phyloP scores from a whole-genome alignment of 2,797 vertebrate species.

The Heterohyrax brucei region DNA sequence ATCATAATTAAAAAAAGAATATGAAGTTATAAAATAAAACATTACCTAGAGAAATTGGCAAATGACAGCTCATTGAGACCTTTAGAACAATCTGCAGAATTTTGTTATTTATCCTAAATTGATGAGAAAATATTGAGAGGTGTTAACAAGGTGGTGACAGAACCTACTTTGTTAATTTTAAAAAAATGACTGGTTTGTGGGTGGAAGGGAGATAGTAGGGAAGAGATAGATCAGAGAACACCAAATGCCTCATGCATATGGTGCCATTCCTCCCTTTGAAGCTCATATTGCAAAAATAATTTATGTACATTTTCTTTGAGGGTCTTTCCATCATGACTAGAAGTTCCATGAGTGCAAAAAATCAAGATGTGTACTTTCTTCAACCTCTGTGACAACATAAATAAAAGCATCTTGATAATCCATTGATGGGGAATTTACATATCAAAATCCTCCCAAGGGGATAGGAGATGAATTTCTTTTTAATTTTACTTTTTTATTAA shows the following conservation, averaged over 20 bases:
- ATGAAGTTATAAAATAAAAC: slow-evolving; percentile 16
- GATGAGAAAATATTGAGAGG: neutral
- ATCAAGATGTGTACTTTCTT: neutral
- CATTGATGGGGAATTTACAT: neutral
- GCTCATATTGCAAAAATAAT: neutral
- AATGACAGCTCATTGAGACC: neutral
- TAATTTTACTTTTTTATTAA: neutral
- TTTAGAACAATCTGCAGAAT: neutral
- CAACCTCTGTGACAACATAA: neutral
- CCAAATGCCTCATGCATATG: rapidly evolving
- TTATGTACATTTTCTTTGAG: neutral
- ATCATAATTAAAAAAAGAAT: too few species aligned
- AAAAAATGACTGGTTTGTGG: neutral
- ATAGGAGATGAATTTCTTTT: neutral
- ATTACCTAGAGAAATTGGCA: neutral
- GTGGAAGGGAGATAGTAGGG: too few species aligned
- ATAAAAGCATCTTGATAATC: neutral
- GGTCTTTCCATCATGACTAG: neutral
- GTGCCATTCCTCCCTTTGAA: neutral
- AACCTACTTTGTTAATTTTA: neutral
- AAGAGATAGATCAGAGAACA: neutral
- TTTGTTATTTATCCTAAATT: neutral
- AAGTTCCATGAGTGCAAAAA: neutral
- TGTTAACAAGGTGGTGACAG: neutral
- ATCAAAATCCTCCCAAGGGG: slow-evolving; percentile 24